A percentile compares a stretch with the other conserved stretches of the same genome.
phyloP scores from a whole-genome alignment of 2,797 vertebrate genomes.

The Geotrypetes seraphini region DNA sequence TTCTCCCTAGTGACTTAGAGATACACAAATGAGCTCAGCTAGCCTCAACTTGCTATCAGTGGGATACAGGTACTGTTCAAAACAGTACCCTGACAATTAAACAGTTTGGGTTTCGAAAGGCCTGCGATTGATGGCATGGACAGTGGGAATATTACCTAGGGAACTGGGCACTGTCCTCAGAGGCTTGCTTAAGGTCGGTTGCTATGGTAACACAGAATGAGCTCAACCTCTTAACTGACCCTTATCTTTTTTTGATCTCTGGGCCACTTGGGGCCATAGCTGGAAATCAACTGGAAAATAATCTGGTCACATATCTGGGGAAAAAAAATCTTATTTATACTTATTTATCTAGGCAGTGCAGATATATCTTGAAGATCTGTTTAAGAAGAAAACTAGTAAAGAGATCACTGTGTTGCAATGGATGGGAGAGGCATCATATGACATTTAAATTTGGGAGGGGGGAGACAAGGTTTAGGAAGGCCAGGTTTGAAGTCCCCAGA shows the following conservation, averaged over 20 bases:
- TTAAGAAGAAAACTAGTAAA: too few species aligned
- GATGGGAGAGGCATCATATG: too few species aligned
- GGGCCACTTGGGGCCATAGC: slow-evolving; percentile 61
- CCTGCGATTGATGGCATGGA: slow-evolving; percentile 74
- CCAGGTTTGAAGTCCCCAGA: too few species aligned
- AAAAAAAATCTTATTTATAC: slow-evolving; percentile 61
- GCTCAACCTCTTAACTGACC: slow-evolving; percentile 90
- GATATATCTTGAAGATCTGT: too few species aligned
- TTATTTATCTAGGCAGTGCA: slow-evolving; percentile 54
- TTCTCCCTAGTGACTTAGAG: slow-evolving; percentile 31
- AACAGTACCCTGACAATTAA: slow-evolving; percentile 47
- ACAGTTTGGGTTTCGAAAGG: slow-evolving; percentile 51
- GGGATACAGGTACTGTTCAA: slow-evolving; percentile 39
- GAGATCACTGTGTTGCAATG: too few species aligned
- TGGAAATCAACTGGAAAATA: slow-evolving; percentile 73
- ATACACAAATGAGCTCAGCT: slow-evolving; percentile 59
- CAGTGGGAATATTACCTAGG: slow-evolving; percentile 54
- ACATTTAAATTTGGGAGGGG: too few species aligned
- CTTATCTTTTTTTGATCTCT: slow-evolving; percentile 73
- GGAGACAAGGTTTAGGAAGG: too few species aligned
- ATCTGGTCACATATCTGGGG: slow-evolving; percentile 63
- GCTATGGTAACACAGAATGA: slow-evolving; percentile 83
- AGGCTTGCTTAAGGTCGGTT: slow-evolving; percentile 92
- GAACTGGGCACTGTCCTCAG: slow-evolving; percentile 74
- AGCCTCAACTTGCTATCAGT: slow-evolving; percentile 29